A percentile compares a stretch with the other conserved stretches of the same genome.
Evolutionary conservation across 2,113 vertebrate species (phyloP).

Genomic region (Galeopterus variegatus): DNA sequence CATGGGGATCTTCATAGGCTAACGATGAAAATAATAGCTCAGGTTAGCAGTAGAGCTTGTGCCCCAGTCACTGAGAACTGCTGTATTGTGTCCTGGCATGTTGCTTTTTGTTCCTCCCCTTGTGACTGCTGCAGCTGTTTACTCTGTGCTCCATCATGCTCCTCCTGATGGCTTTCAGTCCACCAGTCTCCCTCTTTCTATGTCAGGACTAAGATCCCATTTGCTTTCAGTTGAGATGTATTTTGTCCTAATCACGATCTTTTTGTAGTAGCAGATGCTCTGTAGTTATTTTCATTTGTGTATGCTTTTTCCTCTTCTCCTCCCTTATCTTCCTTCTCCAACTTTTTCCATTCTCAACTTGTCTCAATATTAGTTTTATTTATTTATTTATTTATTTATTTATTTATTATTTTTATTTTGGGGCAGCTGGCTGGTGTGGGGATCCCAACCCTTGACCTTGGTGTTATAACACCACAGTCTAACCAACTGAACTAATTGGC

Average conservation of each 20-base stretch:
- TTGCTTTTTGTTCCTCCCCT: neutral
- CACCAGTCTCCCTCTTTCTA: neutral
- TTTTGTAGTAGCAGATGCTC: neutral
- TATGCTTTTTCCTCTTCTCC: neutral
- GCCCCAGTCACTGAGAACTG: neutral
- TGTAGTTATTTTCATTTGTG: neutral
- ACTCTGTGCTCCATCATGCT: neutral
- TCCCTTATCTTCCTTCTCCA: constrained; percentile 7
- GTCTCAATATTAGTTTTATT: neutral
- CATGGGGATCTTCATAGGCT: neutral
- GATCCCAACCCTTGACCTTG: too few relatives aligned
- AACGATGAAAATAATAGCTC: neutral
- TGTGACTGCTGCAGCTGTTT: neutral
- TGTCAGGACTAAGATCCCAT: neutral
- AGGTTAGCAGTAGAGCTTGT: neutral
- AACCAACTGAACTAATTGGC: too few relatives aligned
- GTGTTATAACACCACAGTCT: too few relatives aligned
- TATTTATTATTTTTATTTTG: too few relatives aligned
- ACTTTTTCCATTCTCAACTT: neutral
- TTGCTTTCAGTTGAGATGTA: neutral
- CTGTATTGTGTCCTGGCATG: neutral
- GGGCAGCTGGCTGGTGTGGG: too few relatives aligned
- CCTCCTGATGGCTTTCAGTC: neutral
- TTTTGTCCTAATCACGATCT: constrained; percentile 6
- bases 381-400: too few relatives aligned